Base-by-base conservation (phyloP, 53 echinoderm and acorn worm species). In the Holothuria leucospilota region DNA sequence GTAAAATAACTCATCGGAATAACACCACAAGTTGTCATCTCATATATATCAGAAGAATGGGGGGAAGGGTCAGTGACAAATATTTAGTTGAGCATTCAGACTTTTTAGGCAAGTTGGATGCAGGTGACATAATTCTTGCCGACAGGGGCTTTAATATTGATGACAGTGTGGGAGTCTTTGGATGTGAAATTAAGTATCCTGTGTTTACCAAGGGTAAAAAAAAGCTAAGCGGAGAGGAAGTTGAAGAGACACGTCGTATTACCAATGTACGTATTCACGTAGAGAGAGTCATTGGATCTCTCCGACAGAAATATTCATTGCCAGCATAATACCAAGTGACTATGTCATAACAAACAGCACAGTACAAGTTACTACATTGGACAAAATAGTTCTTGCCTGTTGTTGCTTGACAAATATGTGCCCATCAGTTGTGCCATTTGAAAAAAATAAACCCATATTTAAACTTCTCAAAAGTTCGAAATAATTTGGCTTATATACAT, bases 311-410 rank as follows among this genome's bases (percentile, higher is more conserved):
- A 62, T 91, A 91, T 82, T 42, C 80, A 27, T 79, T 91, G 70
- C 63, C 88, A 77, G 87, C 23, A 78, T 62, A 61, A 62, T 91
- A 13, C 84, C 91, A 40, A 73, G 87, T 69, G 83, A 88, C 34
- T 82, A 46, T 65, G 14, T 87, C 24, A 39, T 67, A 39, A 63
- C n/a, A 20, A 63, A 52, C 15, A 49, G 49, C 49, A 49, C 49
- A 49, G 10, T 49, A 49, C 68, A 60, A 77, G 21, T 28, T n/a
- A 65, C 91, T 53, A 70, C 82, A 20, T 56, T 90, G 42, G 91
- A 90, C 68, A 90, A 90, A 82, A 90, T 90, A 81, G 91, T 63
- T 29, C 68, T n/a, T 79, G 39, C 87, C 6, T 77, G 91, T 53
- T 90, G 91, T 81, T 68, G 69, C 18, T 85, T 90, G n/a, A 81